These are phyloP conservation scores for Gambelia wislizenii DNA, from an alignment of 2,797 vertebrate genomes.

Conservation along the genomic window DNA sequence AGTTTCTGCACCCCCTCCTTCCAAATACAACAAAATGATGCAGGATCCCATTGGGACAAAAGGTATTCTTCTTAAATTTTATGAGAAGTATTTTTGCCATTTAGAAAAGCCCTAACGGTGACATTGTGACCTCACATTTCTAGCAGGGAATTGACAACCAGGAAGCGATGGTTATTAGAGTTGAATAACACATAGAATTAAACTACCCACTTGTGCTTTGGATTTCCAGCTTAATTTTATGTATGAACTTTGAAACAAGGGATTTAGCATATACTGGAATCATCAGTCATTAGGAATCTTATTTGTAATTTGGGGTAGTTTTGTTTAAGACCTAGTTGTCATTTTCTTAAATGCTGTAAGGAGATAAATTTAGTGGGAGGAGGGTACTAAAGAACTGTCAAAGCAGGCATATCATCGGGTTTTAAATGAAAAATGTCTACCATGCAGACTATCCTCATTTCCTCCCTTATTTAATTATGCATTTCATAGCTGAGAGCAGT, in stretches of 20 bases:
- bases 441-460: constrained; percentile 29
- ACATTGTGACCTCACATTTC: too few species aligned
- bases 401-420: constrained; percentile 8
- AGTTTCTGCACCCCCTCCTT: too few species aligned
- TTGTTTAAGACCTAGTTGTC: constrained; percentile 35
- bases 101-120: too few species aligned
- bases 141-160: neutral
- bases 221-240: constrained; percentile 29
- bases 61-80: too few species aligned
- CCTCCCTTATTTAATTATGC: constrained; percentile 3
- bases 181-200: neutral
- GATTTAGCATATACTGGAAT: constrained; percentile 29
- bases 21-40: too few species aligned
- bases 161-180: neutral
- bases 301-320: neutral
- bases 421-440: constrained; percentile 1
- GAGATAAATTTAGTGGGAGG: neutral
- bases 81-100: too few species aligned
- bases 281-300: neutral
- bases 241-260: constrained; percentile 44
- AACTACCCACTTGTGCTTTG: neutral
- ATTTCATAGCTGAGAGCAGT: too few species aligned
- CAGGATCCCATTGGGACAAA: too few species aligned
- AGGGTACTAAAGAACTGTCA: neutral
- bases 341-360: constrained; percentile 35